phyloP scores from a whole-genome alignment of 1,140 invertebrate genomes.

The Sinella curviseta region DNA sequence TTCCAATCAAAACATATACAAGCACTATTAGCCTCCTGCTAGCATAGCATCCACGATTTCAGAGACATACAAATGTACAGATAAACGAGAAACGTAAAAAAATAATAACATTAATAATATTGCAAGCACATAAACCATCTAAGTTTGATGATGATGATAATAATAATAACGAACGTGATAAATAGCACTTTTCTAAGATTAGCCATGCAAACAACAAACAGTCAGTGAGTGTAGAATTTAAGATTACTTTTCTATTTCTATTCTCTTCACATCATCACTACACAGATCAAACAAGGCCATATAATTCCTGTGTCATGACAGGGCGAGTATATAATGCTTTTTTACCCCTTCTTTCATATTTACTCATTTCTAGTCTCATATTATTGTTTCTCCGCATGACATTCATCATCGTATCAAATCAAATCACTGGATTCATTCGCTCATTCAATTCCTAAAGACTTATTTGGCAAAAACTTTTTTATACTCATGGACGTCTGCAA shows the following conservation, averaged over 20 bases:
- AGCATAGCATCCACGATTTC: not conserved
- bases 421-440: no score
- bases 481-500: not conserved
- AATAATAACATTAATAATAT: not conserved
- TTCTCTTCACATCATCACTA: not conserved
- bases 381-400: not conserved
- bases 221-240: not conserved
- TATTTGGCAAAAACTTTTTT: not conserved
- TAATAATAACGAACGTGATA: constrained; percentile 23
- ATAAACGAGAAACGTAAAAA: no score
- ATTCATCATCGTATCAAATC: constrained; percentile 7
- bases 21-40: not conserved
- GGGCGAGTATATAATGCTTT: not conserved
- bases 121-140: not conserved
- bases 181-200: constrained; percentile 17
- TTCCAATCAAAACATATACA: constrained; percentile 12
- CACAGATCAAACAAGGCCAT: not conserved
- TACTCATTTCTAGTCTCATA: not conserved
- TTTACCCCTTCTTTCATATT: not conserved
- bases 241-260: not conserved
- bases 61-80: no score
- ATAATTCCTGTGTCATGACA: constrained; percentile 1
- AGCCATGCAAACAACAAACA: constrained; percentile 7
- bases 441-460: not conserved
- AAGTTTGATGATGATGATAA: not conserved